Percentiles rank a stretch among this genome's conserved stretches.
Evolutionary conservation across 2,113 vertebrate species (phyloP).

Genomic region (human (Homo sapiens)): DNA sequence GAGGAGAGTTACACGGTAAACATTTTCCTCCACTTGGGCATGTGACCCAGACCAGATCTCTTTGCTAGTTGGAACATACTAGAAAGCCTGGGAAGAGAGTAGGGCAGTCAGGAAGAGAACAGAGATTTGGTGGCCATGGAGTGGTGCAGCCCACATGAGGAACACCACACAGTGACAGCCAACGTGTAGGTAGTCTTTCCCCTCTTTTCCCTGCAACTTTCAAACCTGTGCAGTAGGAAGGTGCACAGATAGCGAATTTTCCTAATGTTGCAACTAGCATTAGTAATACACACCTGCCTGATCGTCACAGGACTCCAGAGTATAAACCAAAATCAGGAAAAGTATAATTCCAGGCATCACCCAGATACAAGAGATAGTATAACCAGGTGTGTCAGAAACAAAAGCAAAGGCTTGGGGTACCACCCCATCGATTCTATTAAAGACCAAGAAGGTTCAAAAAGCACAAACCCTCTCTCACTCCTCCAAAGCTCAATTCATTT

Average conservation of each 20-base stretch:
- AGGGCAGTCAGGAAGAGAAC: background rate
- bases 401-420: background rate
- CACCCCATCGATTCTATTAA: background rate
- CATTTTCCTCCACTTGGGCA: background rate
- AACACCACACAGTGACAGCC: background rate
- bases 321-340: background rate
- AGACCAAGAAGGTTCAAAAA: background rate
- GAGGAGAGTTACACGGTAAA: background rate
- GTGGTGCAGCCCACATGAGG: rapidly evolving
- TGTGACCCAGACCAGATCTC: background rate
- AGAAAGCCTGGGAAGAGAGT: background rate
- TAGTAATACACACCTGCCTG: background rate
- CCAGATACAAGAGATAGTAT: background rate
- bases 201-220: background rate
- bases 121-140: background rate
- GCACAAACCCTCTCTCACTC: background rate
- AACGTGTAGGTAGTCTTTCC: background rate
- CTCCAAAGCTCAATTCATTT: background rate
- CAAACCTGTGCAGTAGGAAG: background rate
- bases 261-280: background rate
- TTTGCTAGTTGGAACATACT: background rate
- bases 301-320: background rate
- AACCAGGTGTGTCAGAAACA: background rate
- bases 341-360: background rate
- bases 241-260: background rate